Evolutionary conservation across 1,140 invertebrate genomes (phyloP), one percentile per base, ranked within the genome.

Genomic region (Chlorops oryzae): DNA sequence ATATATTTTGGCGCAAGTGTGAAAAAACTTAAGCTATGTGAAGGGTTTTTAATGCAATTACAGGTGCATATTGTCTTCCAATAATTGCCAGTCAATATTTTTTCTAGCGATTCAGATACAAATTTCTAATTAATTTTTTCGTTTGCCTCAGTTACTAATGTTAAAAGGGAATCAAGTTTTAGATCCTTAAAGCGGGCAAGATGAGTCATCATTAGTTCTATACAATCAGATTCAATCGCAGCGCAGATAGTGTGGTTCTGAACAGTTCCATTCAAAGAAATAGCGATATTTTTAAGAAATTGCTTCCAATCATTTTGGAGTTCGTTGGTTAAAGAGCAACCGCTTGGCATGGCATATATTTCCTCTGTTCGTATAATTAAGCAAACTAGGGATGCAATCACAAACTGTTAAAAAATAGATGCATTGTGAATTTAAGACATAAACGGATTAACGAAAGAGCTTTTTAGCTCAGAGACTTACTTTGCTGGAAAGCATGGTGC

Each of bases 111-210:
- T n/a, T n/a, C n/a, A n/a, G n/a, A n/a, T n/a, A n/a, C n/a, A n/a
- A n/a, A n/a, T n/a, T n/a, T n/a, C n/a, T 66, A 70, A 51, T 68
- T 58, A 38, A 70, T 63, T 57, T 71, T 65, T 55, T 70, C 60
- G 54, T 63, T 69, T 46, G 65, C 68, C 43, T 72, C 59, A 1
- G 68, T 70, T 37, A 72, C 57, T 25, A 72, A 56, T 35, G 68
- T 64, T 47, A 72, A 48, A 20, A 72, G 57, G n/a, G 65, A 62
- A 52, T 72, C 69, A 15, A 71, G 50, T 48, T 72, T 67, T 21
- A 72, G 52, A 50, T 69, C 61, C 52, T 69, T 59, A 38, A 72
- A 72, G 45, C 65, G 63, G 25, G 65, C 66, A 51, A 71, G 67
- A 52, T 72, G 69, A 54, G 66, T 49, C 57, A 71, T 64, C 42